These are phyloP conservation scores for Antennarius striatus DNA, from an alignment of 2,113 vertebrate genomes.

Conservation along the genomic window DNA sequence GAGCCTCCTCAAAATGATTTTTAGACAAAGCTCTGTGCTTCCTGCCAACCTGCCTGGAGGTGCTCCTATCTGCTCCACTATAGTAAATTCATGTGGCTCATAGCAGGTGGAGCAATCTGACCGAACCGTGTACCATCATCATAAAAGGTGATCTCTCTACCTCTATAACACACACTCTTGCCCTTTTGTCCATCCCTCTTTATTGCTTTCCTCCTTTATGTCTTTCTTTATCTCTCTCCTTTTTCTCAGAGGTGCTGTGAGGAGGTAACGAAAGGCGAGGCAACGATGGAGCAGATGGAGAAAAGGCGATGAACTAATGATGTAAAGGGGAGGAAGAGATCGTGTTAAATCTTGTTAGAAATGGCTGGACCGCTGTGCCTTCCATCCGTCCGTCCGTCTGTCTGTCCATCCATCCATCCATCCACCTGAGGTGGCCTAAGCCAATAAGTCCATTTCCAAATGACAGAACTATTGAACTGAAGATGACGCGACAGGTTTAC, in stretches of 20 bases:
- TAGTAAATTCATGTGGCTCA: neutral
- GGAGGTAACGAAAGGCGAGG: slow-evolving; percentile 6
- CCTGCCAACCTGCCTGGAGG: slow-evolving; percentile 18
- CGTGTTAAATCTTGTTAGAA: slow-evolving; percentile 20
- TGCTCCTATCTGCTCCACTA: slow-evolving; percentile 17
- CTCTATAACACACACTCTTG: slow-evolving; percentile 11
- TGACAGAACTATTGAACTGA: slow-evolving; percentile 50
- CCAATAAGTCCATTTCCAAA: slow-evolving; percentile 46
- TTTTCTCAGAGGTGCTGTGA: slow-evolving; percentile 11
- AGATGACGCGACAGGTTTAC: slow-evolving; percentile 14
- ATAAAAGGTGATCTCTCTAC: slow-evolving; percentile 25
- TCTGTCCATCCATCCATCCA: slow-evolving; percentile 23
- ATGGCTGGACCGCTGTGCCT: too few relatives aligned
- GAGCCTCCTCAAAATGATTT: too few relatives aligned
- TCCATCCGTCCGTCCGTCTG: too few relatives aligned
- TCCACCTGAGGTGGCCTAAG: slow-evolving; percentile 6
- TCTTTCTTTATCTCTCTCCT: neutral
- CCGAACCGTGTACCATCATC: slow-evolving; percentile 8
- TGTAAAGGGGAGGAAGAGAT: slow-evolving; percentile 8
- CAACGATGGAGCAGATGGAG: slow-evolving; percentile 10
- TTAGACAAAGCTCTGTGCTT: too few relatives aligned
- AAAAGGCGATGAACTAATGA: slow-evolving; percentile 21
- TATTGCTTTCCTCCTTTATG: neutral
- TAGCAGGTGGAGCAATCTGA: neutral
- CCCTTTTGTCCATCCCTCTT: slow-evolving; percentile 8